These are phyloP conservation scores for Novumbra hubbsi DNA, from an alignment of 2,797 vertebrate genomes.

Conservation along the genomic window DNA sequence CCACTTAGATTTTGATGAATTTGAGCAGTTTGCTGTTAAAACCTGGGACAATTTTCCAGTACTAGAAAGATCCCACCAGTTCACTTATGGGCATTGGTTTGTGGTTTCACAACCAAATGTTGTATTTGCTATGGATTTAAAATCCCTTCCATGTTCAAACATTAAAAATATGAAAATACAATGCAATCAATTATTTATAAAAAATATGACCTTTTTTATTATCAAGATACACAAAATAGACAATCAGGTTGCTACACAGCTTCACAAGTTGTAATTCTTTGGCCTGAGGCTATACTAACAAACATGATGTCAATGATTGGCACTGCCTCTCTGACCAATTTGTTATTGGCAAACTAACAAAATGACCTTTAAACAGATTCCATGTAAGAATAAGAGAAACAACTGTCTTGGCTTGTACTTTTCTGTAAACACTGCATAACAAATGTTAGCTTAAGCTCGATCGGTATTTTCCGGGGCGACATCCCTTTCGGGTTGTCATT, in stretches of 20 bases:
- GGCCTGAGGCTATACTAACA: background rate
- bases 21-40: no score
- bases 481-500: no score
- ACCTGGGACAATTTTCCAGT: no score
- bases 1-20: no score
- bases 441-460: background rate
- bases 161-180: no score
- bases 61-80: no score
- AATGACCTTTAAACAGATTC: background rate
- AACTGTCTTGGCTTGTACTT: background rate
- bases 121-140: no score
- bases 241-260: background rate
- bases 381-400: background rate
- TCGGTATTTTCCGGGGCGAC: background rate
- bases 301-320: background rate
- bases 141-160: no score
- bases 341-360: background rate
- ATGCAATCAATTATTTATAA: no score
- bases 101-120: no score
- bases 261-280: background rate
- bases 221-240: background rate
- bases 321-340: background rate
- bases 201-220: background rate
- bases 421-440: background rate
- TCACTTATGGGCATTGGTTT: no score